Conservation (phyloP, 2,888 invertebrate genomes). For the Psylliodes chrysocephalus region DNA sequence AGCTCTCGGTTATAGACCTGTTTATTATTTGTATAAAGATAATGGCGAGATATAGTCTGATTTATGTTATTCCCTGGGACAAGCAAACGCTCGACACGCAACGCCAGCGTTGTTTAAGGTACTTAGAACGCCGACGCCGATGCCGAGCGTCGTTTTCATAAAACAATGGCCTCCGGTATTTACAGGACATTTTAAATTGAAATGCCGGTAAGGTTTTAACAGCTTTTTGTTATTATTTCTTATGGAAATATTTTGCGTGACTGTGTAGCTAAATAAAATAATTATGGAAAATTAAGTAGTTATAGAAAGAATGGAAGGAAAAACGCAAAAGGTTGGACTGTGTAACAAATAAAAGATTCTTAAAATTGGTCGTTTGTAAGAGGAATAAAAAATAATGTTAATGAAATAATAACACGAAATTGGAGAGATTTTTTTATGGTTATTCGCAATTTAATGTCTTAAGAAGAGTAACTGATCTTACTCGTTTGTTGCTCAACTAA, state of each 20-base stretch:
- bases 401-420: too few relatives aligned
- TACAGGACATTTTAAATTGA: slow-evolving; percentile 18
- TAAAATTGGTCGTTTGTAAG: too few relatives aligned
- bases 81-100: slow-evolving; percentile 52
- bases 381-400: too few relatives aligned
- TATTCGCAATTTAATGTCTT: too few relatives aligned
- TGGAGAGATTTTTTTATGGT: too few relatives aligned
- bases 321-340: too few relatives aligned
- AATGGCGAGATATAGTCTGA: slow-evolving; percentile 57
- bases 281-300: slow-evolving; percentile 15
- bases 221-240: slow-evolving; percentile 14
- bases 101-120: slow-evolving; percentile 27
- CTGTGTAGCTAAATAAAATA: slow-evolving; percentile 1
- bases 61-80: slow-evolving; percentile 53
- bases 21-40: slow-evolving; percentile 63
- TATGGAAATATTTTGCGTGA: slow-evolving; percentile 20
- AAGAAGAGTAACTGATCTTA: too few relatives aligned
- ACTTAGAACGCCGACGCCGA: slow-evolving; percentile 24
- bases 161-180: slow-evolving; percentile 31
- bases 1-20: slow-evolving; percentile 58
- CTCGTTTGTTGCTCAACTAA: too few relatives aligned
- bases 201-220: slow-evolving; percentile 13
- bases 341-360: too few relatives aligned
- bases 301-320: not conserved
- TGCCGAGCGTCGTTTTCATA: slow-evolving; percentile 36